Conservation (phyloP, 2,113 vertebrate species). For the Dipodomys ordii region DNA sequence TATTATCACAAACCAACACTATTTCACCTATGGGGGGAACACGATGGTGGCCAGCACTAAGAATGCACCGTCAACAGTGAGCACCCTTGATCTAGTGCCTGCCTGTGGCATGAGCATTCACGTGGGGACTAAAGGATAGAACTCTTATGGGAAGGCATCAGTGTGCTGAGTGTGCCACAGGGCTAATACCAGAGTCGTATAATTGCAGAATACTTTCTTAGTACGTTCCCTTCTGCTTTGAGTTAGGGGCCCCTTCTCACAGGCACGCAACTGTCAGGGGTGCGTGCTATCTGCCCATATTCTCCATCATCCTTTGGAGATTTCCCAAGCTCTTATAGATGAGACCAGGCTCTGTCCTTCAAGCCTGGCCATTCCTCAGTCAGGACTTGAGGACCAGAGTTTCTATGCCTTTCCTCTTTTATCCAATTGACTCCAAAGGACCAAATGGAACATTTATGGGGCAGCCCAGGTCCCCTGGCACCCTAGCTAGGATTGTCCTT, state of each 20-base stretch:
- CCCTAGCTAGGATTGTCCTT: neutral
- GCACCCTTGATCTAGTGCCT: neutral
- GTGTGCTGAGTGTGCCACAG: rapidly evolving
- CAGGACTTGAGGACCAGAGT: neutral
- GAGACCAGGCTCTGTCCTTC: neutral
- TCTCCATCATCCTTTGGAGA: neutral
- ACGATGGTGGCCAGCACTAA: neutral
- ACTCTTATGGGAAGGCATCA: neutral
- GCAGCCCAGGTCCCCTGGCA: neutral
- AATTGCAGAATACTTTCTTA: neutral
- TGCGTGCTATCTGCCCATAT: neutral
- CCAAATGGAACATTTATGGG: neutral
- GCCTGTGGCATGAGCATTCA: neutral
- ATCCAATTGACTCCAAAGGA: neutral
- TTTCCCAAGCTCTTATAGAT: neutral
- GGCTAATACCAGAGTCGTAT: neutral
- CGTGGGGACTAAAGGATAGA: neutral
- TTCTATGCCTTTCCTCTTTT: neutral
- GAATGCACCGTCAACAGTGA: neutral
- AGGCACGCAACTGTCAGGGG: neutral
- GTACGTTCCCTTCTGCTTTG: rapidly evolving
- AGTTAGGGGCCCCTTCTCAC: neutral
- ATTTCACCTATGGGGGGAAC: neutral
- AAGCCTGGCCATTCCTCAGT: neutral
- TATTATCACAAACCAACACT: neutral